Evolutionary conservation across 2,113 vertebrate species (phyloP).

Genomic region (Cettia cetti): DNA sequence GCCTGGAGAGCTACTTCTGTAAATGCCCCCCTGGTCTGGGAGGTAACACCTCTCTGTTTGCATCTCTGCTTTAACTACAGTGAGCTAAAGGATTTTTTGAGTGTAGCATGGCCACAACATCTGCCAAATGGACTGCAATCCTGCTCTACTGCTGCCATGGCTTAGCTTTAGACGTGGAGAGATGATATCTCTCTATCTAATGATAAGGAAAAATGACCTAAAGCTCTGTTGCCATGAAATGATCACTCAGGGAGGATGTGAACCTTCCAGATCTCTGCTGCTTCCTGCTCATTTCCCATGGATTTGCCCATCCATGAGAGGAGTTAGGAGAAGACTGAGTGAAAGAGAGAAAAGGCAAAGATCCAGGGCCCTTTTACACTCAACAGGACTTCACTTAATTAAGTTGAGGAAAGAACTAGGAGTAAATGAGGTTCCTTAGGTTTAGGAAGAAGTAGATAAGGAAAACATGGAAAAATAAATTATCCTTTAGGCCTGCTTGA

Average conservation of each 20-base stretch:
- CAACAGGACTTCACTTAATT: background rate
- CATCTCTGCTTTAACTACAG: background rate
- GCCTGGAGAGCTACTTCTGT: background rate
- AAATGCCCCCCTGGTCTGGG: constrained; percentile 30
- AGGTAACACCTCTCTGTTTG: constrained; percentile 8
- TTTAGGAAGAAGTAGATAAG: background rate
- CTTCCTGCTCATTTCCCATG: background rate
- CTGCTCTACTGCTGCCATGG: background rate
- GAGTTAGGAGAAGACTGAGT: background rate
- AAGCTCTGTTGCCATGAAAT: background rate
- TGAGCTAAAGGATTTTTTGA: background rate
- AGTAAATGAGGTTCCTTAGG: background rate
- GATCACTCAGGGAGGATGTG: background rate
- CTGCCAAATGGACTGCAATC: background rate
- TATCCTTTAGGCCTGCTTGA: background rate
- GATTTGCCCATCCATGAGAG: background rate
- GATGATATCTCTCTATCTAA: background rate
- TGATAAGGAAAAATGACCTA: background rate
- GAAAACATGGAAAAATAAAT: background rate
- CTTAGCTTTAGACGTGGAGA: background rate
- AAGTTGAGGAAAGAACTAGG: background rate
- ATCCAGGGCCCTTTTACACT: background rate
- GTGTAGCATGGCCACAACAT: background rate
- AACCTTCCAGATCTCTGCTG: background rate
- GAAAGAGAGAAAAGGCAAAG: background rate